Base-by-base conservation (phyloP, 2,888 invertebrate species). In the Apamea sordens region DNA sequence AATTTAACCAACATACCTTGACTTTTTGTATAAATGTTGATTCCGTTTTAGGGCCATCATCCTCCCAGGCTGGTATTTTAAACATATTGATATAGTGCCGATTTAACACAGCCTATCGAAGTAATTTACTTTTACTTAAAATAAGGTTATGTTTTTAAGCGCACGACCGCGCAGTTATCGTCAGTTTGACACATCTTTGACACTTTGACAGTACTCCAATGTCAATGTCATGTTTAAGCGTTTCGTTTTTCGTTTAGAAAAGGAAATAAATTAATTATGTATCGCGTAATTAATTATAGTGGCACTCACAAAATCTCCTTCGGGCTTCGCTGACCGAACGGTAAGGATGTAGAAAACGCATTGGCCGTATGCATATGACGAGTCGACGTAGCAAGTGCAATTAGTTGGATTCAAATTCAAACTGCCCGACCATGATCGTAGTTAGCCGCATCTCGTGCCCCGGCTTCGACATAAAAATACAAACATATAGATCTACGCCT, bases 41-140 rank as follows among this genome's bases (percentile, higher is more conserved):
- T 64, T 88, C 89, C 44, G 79, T 86, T 76, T 90, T 91, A 5
- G 93, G 92, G 44, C 92, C 89, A 78, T 93, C 93, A 32, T 92
- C 93, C 50, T 91, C 94, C 94, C 95, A 95, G 7, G 93, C 93
- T 70, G 95, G 94, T 84, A 89, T 90, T 90, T 93, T 90, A 84
- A 95, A 95, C 94, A 94, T 95, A 3, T 36, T 70, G 18, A n/a
- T 41, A 28, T n/a, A 15, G 4, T 50, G 59, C 24, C 7, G 32
- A 44, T 70, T 21, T n/a, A 56, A 59, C 44, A 47, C 44, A 6
- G 4, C 21, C 1, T n/a, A n/a, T 3, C 7, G 24, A 41, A 56
- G 7, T 82, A 53, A 69, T 59, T n/a, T 32, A 47, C 10, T 36
- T 53, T 0, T 53, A 28, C 0, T 0, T 36, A 18, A 61, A 82